These are phyloP conservation scores for Agelastica alni DNA, from an alignment of 2,888 invertebrate genomes.

Conservation along the genomic window DNA sequence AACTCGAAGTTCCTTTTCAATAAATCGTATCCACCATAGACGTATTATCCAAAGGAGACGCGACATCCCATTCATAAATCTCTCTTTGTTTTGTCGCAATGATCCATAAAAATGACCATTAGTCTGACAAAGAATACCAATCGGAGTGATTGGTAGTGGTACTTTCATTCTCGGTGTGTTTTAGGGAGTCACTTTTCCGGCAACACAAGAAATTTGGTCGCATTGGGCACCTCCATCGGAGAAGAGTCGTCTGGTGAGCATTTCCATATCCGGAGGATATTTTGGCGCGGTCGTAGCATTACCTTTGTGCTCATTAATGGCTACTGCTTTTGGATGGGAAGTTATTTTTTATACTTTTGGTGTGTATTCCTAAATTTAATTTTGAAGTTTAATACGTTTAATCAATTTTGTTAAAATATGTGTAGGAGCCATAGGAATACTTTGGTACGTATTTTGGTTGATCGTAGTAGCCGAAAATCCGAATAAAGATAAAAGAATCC, in stretches of 20 bases:
- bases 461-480: constrained; percentile 73
- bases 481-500: constrained; percentile 73
- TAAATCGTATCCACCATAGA: too few relatives aligned
- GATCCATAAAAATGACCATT: too few relatives aligned
- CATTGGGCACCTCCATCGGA: constrained; percentile 84
- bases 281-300: constrained; percentile 83
- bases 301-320: constrained; percentile 75
- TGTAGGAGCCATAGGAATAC: constrained; percentile 65
- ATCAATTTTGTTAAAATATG: not conserved
- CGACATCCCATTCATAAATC: too few relatives aligned
- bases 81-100: too few relatives aligned
- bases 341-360: constrained; percentile 77
- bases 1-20: too few relatives aligned
- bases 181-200: constrained; percentile 75
- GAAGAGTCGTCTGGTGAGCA: constrained; percentile 75
- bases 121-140: too few relatives aligned
- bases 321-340: constrained; percentile 75
- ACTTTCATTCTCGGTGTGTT: too few relatives aligned
- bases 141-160: too few relatives aligned
- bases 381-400: not conserved
- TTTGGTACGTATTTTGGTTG: constrained; percentile 76
- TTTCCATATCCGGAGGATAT: constrained; percentile 84
- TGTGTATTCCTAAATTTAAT: constrained; percentile 5
- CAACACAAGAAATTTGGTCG: constrained; percentile 82
- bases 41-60: too few relatives aligned